These are phyloP conservation scores for Ceuthmochares aereus DNA, from an alignment of 2,113 vertebrate genomes.

Conservation along the genomic window DNA sequence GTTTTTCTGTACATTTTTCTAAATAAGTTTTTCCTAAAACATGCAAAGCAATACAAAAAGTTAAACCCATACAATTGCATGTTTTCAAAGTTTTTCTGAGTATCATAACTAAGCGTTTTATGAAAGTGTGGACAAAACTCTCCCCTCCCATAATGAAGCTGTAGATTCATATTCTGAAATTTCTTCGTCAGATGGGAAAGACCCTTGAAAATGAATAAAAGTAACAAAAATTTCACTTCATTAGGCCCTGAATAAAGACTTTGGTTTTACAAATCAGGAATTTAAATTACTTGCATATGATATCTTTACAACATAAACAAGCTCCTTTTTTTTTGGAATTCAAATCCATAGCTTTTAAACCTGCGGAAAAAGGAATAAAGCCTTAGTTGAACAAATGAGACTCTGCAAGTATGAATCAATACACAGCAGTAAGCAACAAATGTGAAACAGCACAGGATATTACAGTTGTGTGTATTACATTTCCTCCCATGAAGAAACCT, in stretches of 20 bases:
- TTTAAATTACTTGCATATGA: constrained; percentile 64
- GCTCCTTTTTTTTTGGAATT: constrained; percentile 59
- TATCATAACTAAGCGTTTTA: not conserved
- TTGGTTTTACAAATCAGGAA: not conserved
- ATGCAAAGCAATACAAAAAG: not conserved
- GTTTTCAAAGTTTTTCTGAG: not conserved
- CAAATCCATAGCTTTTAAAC: constrained; percentile 65
- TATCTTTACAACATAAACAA: constrained; percentile 36
- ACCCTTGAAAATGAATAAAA: not conserved
- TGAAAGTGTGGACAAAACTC: not conserved
- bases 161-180: not conserved
- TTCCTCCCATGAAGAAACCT: not conserved
- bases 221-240: not conserved
- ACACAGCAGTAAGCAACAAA: not conserved
- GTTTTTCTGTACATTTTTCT: not conserved
- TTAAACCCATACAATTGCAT: not conserved
- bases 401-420: not conserved
- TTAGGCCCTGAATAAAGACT: not conserved
- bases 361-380: constrained; percentile 51
- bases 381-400: not conserved
- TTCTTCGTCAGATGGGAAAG: not conserved
- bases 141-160: not conserved
- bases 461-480: not conserved
- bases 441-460: not conserved
- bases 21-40: not conserved